Base-by-base conservation (phyloP, 1,140 invertebrate species). In the Thaumetopoea pityocampa region DNA sequence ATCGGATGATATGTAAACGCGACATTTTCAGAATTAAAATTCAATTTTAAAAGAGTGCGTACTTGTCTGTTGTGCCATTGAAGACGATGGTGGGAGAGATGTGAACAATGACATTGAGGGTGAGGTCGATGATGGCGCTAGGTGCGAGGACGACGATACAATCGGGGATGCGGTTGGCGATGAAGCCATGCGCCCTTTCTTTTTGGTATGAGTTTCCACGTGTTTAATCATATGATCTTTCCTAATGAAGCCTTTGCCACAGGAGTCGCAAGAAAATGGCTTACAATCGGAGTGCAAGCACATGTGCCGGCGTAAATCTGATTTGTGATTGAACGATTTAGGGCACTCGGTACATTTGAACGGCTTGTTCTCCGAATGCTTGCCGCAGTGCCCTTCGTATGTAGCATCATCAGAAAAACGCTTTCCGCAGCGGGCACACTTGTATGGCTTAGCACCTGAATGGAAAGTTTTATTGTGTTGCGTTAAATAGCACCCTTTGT, bases 201-300 rank as follows among this genome's bases (percentile, higher is more conserved):
- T 80, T 49, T 84, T 85, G 61, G 80, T 86, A 78, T 98, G 96
- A 11, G 95, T 98, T 36, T 94, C 92, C 35, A 89, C 87, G 80
- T 98, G 96, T 79, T 98, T 98, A 40, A 94, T 89, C 93, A 98
- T 94, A 77, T 98, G 96, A 77, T 98, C 96, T 74, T 96, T 96
- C 32, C 96, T 89, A 51, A 95, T 96, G 79, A 97, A 97, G 11
- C 94, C 93, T 81, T 97, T 98, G 26, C 90, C 89, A 69, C 95
- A 97, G 18, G 88, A 88, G 36, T 90, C 87, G 84, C 95, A 97
- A 27, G 89, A 85, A 72, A 92, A 96, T 6, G 95, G 94, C 67
- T 94, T 94, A 51, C 90, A 87, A 5, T 90, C 93, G 40, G 90
- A 94, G 76, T 97, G 95, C 24, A 95, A 89, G 61, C 94, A 94